Base-by-base conservation (phyloP, 2,797 vertebrate genomes). In the Pelodytes ibericus region DNA sequence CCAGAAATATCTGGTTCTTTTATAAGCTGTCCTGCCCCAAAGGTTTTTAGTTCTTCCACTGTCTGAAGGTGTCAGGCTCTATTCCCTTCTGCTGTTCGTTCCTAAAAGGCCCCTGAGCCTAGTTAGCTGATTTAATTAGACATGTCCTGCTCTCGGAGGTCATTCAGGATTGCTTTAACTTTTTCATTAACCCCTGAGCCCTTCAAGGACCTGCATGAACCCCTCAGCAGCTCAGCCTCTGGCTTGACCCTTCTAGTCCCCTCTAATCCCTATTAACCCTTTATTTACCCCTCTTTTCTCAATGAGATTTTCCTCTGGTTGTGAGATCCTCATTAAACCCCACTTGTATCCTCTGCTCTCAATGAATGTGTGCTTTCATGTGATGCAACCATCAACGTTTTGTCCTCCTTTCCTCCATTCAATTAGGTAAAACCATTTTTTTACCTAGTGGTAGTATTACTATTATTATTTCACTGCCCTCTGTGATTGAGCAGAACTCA, bases 101-200 rank as follows among this genome's bases (percentile, higher is more conserved):
- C 25, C 65, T 76, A 36, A 76, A 73, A 63, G 59, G 58, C 74
- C 51, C 44, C 7, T 63, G 66, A 64, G 66, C 25, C 31, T 56
- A 3, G 31, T 76, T 70, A 44, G 27, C 53, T 63, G 15, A 71
- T 76, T 63, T 64, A 64, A 71, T 71, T 70, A 71, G 66, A 71
- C 58, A 44, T 64, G 67, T 71, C 47, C 59, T 60, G 63, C 58
- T 61, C 58, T 69, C 66, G 6, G n/a, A 56, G 74, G 67, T 76
- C 67, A 64, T 11, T 49, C 47, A 18, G 20, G 25, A 22, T 58
- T 20, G 53, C 41, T 39, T 51, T 53, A 76, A 70, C 58, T 22
- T 70, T n/a, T 62, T 76, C 70, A 70, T 76, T 70, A 76, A 69
- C 44, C 74, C 58, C 29, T 41, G 33, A 60, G 74, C 58, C 24